Evolutionary conservation across 1,140 invertebrate genomes (phyloP).

Genomic region (Hyles vespertilio): DNA sequence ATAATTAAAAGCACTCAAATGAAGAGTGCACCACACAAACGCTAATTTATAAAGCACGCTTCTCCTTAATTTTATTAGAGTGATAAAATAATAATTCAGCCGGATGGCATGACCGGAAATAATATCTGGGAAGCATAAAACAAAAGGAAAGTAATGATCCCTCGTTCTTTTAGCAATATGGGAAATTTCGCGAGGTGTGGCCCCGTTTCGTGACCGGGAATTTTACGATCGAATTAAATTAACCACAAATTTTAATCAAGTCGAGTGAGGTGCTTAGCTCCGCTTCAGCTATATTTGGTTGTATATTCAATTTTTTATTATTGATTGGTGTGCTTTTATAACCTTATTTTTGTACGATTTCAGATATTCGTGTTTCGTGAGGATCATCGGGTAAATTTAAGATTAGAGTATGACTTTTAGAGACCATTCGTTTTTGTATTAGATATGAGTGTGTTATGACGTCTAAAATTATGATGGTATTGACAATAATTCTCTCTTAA

Average conservation of each 20-base stretch:
- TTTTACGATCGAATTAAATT: slow-evolving; percentile 48
- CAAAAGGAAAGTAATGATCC: slow-evolving; percentile 55
- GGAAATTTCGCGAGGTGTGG: slow-evolving; percentile 53
- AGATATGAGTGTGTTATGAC: too few species aligned
- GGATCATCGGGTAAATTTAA: too few species aligned
- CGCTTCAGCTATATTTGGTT: background rate
- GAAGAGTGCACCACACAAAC: background rate
- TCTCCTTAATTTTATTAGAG: slow-evolving; percentile 37
- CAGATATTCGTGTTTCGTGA: too few species aligned
- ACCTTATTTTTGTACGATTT: too few species aligned
- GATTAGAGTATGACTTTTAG: too few species aligned
- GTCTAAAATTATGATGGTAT: too few species aligned
- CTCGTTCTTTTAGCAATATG: slow-evolving; percentile 51
- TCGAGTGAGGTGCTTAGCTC: slow-evolving; percentile 31
- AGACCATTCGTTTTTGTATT: too few species aligned
- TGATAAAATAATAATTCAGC: slow-evolving; percentile 46
- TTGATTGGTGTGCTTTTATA: background rate
- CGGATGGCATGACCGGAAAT: slow-evolving; percentile 62
- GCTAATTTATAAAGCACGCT: slow-evolving; percentile 1
- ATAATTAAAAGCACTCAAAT: background rate
- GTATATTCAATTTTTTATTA: background rate
- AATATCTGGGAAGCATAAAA: slow-evolving; percentile 53
- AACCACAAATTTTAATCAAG: slow-evolving; percentile 40
- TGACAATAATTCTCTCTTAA: too few species aligned
- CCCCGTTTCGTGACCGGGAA: slow-evolving; percentile 32